Conservation (phyloP, 2,888 invertebrate genomes). For the Lutraria lutraria region DNA sequence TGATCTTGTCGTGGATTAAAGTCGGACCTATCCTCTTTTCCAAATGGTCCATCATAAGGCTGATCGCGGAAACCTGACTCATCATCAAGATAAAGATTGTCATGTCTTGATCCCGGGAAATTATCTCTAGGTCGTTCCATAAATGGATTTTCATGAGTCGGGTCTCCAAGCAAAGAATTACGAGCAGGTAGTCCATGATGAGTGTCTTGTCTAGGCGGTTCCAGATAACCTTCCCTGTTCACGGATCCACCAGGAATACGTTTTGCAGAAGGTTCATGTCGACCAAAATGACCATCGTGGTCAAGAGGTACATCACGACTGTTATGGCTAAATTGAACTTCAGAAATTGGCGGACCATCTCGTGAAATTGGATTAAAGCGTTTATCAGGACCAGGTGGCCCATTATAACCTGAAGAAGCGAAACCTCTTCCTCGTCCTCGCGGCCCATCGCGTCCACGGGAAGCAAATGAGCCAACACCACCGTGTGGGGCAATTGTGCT, state of each 20-base stretch:
- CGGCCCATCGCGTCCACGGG: background rate
- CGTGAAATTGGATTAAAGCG: background rate
- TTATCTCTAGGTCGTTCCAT: background rate
- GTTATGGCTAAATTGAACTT: too few species aligned
- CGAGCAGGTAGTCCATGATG: background rate
- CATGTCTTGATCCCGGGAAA: background rate
- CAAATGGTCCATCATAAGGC: background rate
- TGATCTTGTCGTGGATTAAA: background rate
- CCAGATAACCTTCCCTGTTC: background rate
- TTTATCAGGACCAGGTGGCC: background rate
- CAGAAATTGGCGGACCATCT: background rate
- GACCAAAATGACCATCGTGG: too few species aligned
- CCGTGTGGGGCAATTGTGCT: conserved; percentile 33
- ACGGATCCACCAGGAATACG: background rate
- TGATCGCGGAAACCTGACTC: background rate
- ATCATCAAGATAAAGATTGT: background rate
- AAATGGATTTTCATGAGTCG: background rate
- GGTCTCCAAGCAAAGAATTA: background rate
- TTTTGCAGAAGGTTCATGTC: background rate
- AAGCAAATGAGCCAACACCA: background rate
- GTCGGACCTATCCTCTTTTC: background rate
- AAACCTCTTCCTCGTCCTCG: background rate
- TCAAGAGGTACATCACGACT: too few species aligned
- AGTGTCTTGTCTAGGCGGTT: background rate
- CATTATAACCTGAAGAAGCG: background rate